These are phyloP conservation scores for Aurelia sp. DNA, from an alignment of 30 jellyfish, hydroid and myxozoan genomes.

Conservation along the genomic window DNA sequence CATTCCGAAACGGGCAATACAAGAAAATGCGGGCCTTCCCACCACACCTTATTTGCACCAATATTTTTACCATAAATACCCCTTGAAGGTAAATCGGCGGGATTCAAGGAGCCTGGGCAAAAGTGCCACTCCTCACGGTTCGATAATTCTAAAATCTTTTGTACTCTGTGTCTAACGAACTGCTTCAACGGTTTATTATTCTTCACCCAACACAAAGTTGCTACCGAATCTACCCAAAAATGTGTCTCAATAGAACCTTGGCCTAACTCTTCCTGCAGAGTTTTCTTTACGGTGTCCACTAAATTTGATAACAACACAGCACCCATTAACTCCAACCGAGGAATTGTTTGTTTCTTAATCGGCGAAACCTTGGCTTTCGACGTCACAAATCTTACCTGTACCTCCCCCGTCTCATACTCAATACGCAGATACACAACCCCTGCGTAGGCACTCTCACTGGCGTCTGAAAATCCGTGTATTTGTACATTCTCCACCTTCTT, in stretches of 20 bases:
- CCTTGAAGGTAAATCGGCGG: slow-evolving; percentile 26
- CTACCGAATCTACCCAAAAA: slow-evolving; percentile 52
- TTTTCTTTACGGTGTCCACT: neutral
- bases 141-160: slow-evolving; percentile 11
- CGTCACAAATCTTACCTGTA: slow-evolving; percentile 45
- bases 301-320: slow-evolving; percentile 26
- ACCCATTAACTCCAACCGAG: slow-evolving; percentile 80
- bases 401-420: slow-evolving; percentile 50
- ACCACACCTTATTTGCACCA: slow-evolving; percentile 15
- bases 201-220: slow-evolving; percentile 56
- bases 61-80: slow-evolving; percentile 21
- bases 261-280: neutral
- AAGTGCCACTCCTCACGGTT: slow-evolving; percentile 9
- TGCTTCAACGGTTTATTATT: slow-evolving; percentile 28
- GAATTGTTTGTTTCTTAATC: slow-evolving; percentile 58
- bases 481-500: slow-evolving; percentile 17
- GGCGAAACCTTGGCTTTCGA: slow-evolving; percentile 86
- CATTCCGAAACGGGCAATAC: no score
- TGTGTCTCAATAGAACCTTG: neutral
- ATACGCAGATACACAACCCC: slow-evolving; percentile 78
- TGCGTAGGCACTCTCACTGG: slow-evolving; percentile 60
- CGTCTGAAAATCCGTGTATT: slow-evolving; percentile 78
- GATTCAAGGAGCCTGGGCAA: slow-evolving; percentile 18
- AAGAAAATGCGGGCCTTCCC: slow-evolving; percentile 23
- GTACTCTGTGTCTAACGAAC: slow-evolving; percentile 19